Base-by-base conservation (phyloP, 2,113 vertebrate genomes). In the Tychaedon coryphoeus region DNA sequence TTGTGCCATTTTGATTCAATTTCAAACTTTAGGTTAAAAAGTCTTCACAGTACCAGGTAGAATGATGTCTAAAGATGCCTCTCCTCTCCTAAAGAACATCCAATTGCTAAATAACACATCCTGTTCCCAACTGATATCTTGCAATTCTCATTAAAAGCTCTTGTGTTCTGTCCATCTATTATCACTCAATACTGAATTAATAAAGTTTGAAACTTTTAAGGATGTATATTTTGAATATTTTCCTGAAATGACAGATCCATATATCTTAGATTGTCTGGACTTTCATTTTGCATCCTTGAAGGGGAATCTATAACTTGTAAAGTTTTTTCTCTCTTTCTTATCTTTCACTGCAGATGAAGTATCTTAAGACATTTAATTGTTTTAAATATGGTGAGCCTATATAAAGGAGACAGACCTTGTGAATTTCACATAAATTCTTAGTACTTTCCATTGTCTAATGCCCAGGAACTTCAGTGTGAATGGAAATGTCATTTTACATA, bases 1-100 rank as follows among this genome's bases (percentile, higher is more conserved):
- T 75, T 88, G 89, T 95, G 73, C 69, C 87, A 60, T 86, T 96
- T 94, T 90, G 74, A 94, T 95, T 92, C 19, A 86, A 66, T 97
- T 96, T 95, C 64, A 75, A 77, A 61, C 60, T 86, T 92, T 29
- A 19, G 8, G 16, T 96, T 95, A 93, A 77, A 93, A 95, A 92
- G 54, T 54, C 80, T 86, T 95, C 5, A 14, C 33, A 45, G n/a
- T 38, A 42, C 14, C 91, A 78, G 89, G 86, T 43, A 82, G 80
- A 93, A 93, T 97, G 90, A 65, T 81, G 50, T 81, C 92, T 95
- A 81, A 83, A 78, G 54, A 70, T 76, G 57, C 20, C 45, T 95
- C 45, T 95, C 71, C 10, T 74, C n/a, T 70, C 50, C 71, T 88
- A 88, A 81, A 91, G 58, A 86, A 78, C 3, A 9, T 74, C 84